Evolutionary conservation across 1,140 invertebrate species (phyloP), one percentile per base, ranked within the genome.

Genomic region (Drosophila albomicans): DNA sequence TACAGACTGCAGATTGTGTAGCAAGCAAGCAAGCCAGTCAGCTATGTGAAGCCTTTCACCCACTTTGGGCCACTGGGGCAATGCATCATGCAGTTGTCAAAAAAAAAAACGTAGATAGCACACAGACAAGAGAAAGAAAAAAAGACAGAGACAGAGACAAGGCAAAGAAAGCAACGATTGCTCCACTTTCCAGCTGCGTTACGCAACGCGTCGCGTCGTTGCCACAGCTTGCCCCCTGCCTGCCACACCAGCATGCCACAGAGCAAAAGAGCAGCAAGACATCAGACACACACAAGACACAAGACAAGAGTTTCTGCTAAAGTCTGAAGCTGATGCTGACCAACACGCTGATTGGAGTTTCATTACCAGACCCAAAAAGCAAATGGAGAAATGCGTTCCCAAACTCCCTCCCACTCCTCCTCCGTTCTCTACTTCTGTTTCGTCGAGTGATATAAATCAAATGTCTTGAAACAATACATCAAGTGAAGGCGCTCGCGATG

Each of bases 41-140:
- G 32, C 54, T 20, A 38, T 15, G 20, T 16, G 66, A 71, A 84
- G 85, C 85, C 85, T 89, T 89, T 89, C 85, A 89, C 85, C 84
- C 85, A 89, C 85, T 89, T 88, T 89, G 70, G 77, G 69, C 68
- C 81, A 85, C 48, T 54, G 51, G 66, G 71, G 81, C 85, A 85
- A 89, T 89, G 85, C 85, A 89, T 89, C 85, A 89, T 89, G 85
- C 85, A 89, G 81, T 89, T 89, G 85, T 89, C 85, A 89, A 64
- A 69, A 76, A 57, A 75, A 25, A 25, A 25, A 25, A 57, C 72
- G 51, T 78, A 52, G 67, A 67, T 46, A n/a, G n/a, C 43, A 35
- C 25, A n/a, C 10, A 8, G 30, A 32, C 5, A 4, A 51, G 54
- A 20, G 11, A 25, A 46, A 54, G 58, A 25, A 48, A 13, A 7